phyloP scores from a whole-genome alignment of 2,113 vertebrate genomes.

The Elephantulus edwardii region DNA sequence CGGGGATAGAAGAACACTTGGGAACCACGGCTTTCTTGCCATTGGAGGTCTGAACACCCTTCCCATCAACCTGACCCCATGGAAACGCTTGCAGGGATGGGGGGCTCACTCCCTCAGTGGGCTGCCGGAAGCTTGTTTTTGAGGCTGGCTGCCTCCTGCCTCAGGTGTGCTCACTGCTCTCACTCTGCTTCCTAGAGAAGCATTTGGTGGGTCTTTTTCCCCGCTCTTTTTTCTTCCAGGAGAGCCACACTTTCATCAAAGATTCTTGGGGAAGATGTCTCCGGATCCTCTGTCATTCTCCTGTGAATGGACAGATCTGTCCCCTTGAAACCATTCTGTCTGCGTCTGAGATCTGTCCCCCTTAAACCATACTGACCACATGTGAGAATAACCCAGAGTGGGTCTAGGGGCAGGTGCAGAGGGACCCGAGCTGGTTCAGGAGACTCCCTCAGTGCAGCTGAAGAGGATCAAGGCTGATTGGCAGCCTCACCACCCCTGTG shows the following conservation, averaged over 20 bases:
- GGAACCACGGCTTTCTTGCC: neutral
- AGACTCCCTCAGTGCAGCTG: neutral
- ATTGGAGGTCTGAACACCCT: neutral
- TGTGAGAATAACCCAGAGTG: neutral
- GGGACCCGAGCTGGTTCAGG: too few species aligned
- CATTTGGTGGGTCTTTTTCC: neutral
- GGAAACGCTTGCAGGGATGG: neutral
- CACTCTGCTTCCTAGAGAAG: neutral
- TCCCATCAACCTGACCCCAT: neutral
- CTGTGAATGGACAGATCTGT: neutral
- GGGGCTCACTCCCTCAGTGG: neutral
- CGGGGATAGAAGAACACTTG: neutral
- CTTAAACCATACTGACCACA: neutral
- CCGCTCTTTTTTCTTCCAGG: neutral
- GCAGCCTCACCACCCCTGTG: neutral
- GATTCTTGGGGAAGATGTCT: neutral
- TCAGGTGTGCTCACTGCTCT: neutral
- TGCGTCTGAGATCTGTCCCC: too few species aligned
- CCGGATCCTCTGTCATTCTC: neutral
- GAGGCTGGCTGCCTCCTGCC: neutral
- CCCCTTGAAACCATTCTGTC: neutral
- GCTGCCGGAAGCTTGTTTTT: neutral
- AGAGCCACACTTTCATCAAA: neutral
- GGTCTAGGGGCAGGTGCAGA: too few species aligned
- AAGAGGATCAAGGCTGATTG: fast-evolving